These are phyloP conservation scores for Colletes collaris DNA, from an alignment of 2,888 invertebrate species.

Conservation along the genomic window DNA sequence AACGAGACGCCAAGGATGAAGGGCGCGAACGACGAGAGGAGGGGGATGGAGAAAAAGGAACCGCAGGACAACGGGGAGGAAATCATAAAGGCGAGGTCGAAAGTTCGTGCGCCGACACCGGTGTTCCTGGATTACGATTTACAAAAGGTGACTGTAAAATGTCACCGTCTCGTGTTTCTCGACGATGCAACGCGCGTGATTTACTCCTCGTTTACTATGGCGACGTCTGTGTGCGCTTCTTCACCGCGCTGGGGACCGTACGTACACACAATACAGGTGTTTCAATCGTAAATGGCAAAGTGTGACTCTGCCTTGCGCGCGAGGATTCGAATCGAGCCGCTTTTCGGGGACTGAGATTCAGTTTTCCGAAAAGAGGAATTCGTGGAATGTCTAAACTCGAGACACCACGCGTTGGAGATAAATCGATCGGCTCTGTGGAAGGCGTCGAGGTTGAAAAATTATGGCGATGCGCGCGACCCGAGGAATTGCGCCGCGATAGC, in stretches of 20 bases:
- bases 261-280: slow-evolving; percentile 18
- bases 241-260: background rate
- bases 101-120: slow-evolving; percentile 60
- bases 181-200: slow-evolving; percentile 40
- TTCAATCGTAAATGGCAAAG: slow-evolving; percentile 53
- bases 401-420: background rate
- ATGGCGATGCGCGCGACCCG: slow-evolving; percentile 12
- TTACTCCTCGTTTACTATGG: slow-evolving; percentile 37
- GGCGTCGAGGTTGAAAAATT: slow-evolving; percentile 17
- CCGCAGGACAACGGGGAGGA: slow-evolving; percentile 32
- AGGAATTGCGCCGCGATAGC: slow-evolving; percentile 21
- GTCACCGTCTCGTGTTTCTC: slow-evolving; percentile 65
- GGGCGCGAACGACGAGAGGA: background rate
- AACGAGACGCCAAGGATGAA: background rate
- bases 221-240: slow-evolving; percentile 10
- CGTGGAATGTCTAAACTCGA: too few relatives aligned
- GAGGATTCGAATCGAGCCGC: too few relatives aligned
- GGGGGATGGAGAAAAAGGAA: slow-evolving; percentile 23
- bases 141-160: slow-evolving; percentile 70
- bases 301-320: background rate
- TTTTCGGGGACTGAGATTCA: too few relatives aligned
- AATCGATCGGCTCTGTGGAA: slow-evolving; percentile 19
- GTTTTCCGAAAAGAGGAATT: too few relatives aligned
- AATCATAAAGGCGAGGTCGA: slow-evolving; percentile 58
- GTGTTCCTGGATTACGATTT: slow-evolving; percentile 68